phyloP scores from a whole-genome alignment of 2,888 invertebrate species.

The Nasonovia ribisnigri region DNA sequence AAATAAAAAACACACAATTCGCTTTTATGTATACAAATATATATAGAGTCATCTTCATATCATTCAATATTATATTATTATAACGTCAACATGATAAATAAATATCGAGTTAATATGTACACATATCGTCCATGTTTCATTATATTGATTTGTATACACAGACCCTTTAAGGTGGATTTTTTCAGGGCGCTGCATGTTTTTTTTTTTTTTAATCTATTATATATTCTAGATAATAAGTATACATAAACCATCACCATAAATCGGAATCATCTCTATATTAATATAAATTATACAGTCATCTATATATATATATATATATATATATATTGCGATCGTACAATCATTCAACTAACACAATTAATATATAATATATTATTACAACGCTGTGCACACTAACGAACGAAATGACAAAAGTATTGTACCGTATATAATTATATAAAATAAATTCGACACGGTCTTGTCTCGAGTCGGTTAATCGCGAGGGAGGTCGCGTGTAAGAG shows the following conservation, averaged over 20 bases:
- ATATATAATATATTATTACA: conserved; percentile 15
- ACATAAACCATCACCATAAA: conserved; percentile 23
- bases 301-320: neutral
- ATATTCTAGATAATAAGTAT: neutral
- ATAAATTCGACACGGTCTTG: neutral
- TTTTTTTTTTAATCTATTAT: neutral
- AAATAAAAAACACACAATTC: conserved; percentile 27
- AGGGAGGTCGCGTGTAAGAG: neutral
- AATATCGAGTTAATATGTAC: neutral
- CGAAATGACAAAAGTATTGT: neutral
- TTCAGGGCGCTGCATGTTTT: conserved; percentile 54
- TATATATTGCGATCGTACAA: neutral
- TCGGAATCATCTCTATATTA: neutral
- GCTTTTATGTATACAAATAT: conserved; percentile 14
- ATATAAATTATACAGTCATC: neutral
- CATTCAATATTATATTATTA: neutral
- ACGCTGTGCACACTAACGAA: neutral
- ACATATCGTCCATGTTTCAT: neutral
- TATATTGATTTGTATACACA: conserved; percentile 3
- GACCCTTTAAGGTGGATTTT: conserved; percentile 30
- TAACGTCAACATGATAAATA: neutral
- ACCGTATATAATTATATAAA: neutral
- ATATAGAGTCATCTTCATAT: neutral
- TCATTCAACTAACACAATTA: conserved; percentile 25
- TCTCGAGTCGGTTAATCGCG: neutral